A percentile compares a stretch with the other conserved stretches of the same genome.
Evolutionary conservation across 2,113 vertebrate genomes (phyloP).

Genomic region (Corythoichthys intestinalis): DNA sequence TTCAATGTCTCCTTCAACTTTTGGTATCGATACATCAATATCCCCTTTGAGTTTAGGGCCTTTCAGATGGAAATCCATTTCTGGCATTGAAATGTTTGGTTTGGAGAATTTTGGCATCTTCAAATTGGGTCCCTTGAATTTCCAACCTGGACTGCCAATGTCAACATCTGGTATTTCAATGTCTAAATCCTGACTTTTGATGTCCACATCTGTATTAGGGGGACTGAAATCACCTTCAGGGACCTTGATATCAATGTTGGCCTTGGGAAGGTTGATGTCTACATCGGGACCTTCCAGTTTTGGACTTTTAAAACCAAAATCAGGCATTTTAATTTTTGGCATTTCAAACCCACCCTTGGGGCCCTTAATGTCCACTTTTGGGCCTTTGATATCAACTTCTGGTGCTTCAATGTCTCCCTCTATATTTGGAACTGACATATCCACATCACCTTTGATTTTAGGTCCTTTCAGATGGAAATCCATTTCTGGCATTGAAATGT

Average conservation of each 20-base stretch:
- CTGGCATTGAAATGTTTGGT: conserved; percentile 10
- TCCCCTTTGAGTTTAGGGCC: background rate
- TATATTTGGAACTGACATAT: conserved; percentile 17
- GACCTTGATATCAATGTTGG: conserved; percentile 10
- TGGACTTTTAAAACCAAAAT: background rate
- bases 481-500: conserved; percentile 16
- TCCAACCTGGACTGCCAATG: conserved; percentile 43
- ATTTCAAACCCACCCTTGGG: conserved; percentile 10
- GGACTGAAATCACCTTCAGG: conserved; percentile 9
- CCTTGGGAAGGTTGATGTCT: conserved; percentile 8
- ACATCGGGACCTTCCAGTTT: conserved; percentile 8
- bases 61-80: background rate
- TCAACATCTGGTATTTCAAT: conserved; percentile 48
- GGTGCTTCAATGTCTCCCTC: background rate
- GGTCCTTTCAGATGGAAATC: background rate
- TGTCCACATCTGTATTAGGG: conserved; percentile 9
- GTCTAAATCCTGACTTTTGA: background rate
- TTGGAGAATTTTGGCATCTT: conserved; percentile 18
- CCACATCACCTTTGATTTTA: conserved; percentile 29
- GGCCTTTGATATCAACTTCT: conserved; percentile 10
- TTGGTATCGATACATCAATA: conserved; percentile 46
- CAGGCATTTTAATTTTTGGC: conserved; percentile 5
- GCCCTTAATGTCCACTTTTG: conserved; percentile 23
- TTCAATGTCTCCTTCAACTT: conserved; percentile 59
- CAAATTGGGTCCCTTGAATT: conserved; percentile 45